Percentiles rank a stretch among this genome's conserved stretches.
Evolutionary conservation across 2,888 invertebrate genomes (phyloP).

Genomic region (Acrobasis suavella): DNA sequence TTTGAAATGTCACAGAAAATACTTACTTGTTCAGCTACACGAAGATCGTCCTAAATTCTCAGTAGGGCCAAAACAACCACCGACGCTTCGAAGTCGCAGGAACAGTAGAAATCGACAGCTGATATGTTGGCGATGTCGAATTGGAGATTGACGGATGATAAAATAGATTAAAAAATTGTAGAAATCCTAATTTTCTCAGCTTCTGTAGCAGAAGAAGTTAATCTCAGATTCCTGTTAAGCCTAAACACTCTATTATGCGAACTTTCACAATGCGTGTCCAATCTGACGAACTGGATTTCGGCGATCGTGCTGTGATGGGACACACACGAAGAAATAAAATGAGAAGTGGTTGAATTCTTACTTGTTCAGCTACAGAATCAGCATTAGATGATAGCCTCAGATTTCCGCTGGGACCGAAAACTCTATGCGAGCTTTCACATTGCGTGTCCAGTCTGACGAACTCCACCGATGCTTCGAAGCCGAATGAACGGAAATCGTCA

Average conservation of each 20-base stretch:
- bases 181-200: conserved; percentile 71
- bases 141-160: conserved; percentile 87
- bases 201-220: conserved; percentile 70
- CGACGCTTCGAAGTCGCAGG: conserved; percentile 91
- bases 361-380: conserved; percentile 72
- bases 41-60: conserved; percentile 87
- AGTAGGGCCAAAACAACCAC: conserved; percentile 86
- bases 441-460: conserved; percentile 87
- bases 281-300: conserved; percentile 89
- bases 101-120: conserved; percentile 91
- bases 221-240: conserved; percentile 88
- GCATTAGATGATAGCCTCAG: conserved; percentile 83
- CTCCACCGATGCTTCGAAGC: conserved; percentile 92
- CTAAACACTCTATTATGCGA: conserved; percentile 86
- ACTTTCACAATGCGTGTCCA: conserved; percentile 86
- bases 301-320: too few relatives aligned
- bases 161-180: too few relatives aligned
- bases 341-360: conserved; percentile 39
- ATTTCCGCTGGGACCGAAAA: conserved; percentile 90
- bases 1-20: background rate
- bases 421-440: conserved; percentile 86
- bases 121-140: conserved; percentile 93
- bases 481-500: conserved; percentile 92
- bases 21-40: conserved; percentile 75
- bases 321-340: too few relatives aligned